Base-by-base conservation (phyloP, 2,113 vertebrate species). In the Paramisgurnus dabryanus region DNA sequence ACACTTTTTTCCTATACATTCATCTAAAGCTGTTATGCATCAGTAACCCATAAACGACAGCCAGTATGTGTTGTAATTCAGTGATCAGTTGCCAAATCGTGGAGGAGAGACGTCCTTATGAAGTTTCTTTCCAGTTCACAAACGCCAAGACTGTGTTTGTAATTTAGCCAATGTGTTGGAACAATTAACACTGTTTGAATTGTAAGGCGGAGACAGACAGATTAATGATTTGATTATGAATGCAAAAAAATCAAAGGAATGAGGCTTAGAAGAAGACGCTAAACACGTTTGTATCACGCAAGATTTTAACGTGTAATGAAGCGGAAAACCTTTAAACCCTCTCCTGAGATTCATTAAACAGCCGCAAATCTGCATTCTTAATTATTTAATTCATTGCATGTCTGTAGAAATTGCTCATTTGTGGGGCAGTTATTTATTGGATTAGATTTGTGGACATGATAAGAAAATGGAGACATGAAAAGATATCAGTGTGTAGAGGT, bases 171-270 rank as follows among this genome's bases (percentile, higher is more conserved):
- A 87, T 87, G 89, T 91, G 76, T 63, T 73, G 77, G 70, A 67
- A 80, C 89, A 91, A 91, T 93, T 92, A 91, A 83, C 87, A 61
- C 79, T 41, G 80, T 78, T 88, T 90, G 89, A 90, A 91, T 92
- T 88, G 89, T 89, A 91, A 92, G 91, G 91, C 89, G 67, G 73
- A 41, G 78, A 77, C 78, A 63, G 87, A 89, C 89, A 90, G 91
- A 94, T 93, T 92, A 93, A 92, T 90, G 88, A 92, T 87, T 90
- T 89, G 90, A 93, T 93, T 92, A 93, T 89, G 89, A 90, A 82
- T 60, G 81, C 50, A 84, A 88, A 89, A 91, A 67, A 77, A 80
- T 63, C 67, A 91, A 92, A 91, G 90, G 89, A 92, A 90, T 89
- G 84, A 85, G 86, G 75, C 68, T 90, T 83, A 81, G 88, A 89